Evolutionary conservation across 2,113 vertebrate species (phyloP).

Genomic region (Tyrannus savana): DNA sequence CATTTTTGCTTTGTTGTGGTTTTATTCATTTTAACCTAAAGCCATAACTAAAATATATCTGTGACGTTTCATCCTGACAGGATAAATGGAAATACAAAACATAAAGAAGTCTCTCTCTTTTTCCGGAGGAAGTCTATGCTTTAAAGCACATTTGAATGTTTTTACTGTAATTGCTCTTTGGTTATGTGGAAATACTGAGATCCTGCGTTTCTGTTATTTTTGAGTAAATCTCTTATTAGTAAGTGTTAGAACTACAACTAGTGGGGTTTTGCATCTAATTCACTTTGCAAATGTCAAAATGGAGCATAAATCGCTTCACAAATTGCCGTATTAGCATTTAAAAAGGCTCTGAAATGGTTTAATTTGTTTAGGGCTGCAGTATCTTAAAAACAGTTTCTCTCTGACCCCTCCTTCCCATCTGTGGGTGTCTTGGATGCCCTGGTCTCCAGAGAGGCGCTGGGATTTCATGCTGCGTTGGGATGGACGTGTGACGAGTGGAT

Average conservation of each 20-base stretch:
- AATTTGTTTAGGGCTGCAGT: slow-evolving; percentile 58
- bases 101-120: not conserved
- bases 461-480: not conserved
- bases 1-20: slow-evolving; percentile 50
- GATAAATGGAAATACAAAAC: slow-evolving; percentile 45
- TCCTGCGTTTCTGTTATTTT: slow-evolving; percentile 42
- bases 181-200: slow-evolving; percentile 8
- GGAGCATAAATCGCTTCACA: slow-evolving; percentile 58
- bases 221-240: slow-evolving; percentile 59
- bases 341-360: slow-evolving; percentile 60
- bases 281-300: slow-evolving; percentile 63
- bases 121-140: not conserved
- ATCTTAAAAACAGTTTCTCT: slow-evolving; percentile 37
- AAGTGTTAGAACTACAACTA: slow-evolving; percentile 51
- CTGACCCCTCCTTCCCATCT: slow-evolving; percentile 50
- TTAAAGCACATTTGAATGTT: slow-evolving; percentile 33
- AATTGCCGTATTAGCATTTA: slow-evolving; percentile 66
- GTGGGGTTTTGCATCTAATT: slow-evolving; percentile 59
- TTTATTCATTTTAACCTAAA: slow-evolving; percentile 64
- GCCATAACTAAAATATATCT: slow-evolving; percentile 50
- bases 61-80: slow-evolving; percentile 51
- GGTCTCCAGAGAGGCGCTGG: not conserved
- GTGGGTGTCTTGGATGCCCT: not conserved
- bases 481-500: not conserved
- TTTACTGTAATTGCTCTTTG: slow-evolving; percentile 49